Evolutionary conservation across 2,113 vertebrate genomes (phyloP).

Genomic region (Eonycteris spelaea): DNA sequence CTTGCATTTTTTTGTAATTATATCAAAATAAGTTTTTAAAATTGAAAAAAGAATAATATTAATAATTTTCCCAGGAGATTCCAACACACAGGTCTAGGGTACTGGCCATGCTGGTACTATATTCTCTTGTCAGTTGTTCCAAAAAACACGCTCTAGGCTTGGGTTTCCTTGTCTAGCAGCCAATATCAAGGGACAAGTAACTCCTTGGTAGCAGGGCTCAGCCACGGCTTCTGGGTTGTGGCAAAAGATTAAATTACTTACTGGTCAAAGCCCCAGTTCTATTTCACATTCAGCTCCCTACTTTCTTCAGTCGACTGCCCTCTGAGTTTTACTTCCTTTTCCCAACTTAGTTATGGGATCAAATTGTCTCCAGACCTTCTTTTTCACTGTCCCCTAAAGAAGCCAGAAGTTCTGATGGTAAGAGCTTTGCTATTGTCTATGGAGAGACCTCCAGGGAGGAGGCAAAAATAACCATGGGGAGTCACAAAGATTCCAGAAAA

Average conservation of each 20-base stretch:
- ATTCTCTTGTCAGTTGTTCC: constrained; percentile 28
- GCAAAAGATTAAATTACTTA: constrained; percentile 32
- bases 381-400: background rate
- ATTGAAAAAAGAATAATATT: background rate
- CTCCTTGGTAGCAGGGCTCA: constrained; percentile 16
- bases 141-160: constrained; percentile 28
- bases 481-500: constrained; percentile 53
- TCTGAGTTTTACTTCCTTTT: constrained; percentile 46
- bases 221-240: background rate
- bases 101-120: background rate
- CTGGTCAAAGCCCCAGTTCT: background rate
- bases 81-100: background rate
- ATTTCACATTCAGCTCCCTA: background rate
- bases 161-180: constrained; percentile 26
- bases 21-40: constrained; percentile 54
- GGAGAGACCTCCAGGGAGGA: background rate
- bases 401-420: constrained; percentile 32
- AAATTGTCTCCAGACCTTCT: constrained; percentile 20
- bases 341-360: background rate
- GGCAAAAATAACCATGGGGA: constrained; percentile 25
- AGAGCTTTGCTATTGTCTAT: constrained; percentile 25
- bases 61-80: constrained; percentile 34
- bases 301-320: background rate
- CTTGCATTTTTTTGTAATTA: constrained; percentile 30
- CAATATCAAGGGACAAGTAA: constrained; percentile 2